These are phyloP conservation scores for Cryptomyrus ogoouensis DNA, from an alignment of 2,113 vertebrate species.

Conservation along the genomic window DNA sequence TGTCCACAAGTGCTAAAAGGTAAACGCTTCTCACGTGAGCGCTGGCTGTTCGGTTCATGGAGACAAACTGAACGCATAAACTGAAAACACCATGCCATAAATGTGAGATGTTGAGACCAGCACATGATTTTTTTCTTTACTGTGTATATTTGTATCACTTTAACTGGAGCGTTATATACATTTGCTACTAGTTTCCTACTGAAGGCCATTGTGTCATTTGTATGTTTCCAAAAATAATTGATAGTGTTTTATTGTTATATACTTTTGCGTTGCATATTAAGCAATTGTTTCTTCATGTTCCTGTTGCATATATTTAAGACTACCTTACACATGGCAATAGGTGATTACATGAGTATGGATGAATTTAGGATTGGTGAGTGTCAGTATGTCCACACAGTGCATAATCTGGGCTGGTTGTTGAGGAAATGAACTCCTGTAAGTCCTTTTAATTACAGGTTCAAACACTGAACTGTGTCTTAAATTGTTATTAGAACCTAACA, in stretches of 20 bases:
- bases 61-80: neutral
- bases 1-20: conserved; percentile 88
- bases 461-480: neutral
- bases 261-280: neutral
- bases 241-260: too few relatives aligned
- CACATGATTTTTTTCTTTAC: neutral
- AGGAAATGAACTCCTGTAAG: neutral
- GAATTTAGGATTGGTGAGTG: neutral
- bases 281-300: neutral
- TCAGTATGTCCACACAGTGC: neutral
- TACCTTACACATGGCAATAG: neutral
- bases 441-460: neutral
- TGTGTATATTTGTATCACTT: neutral
- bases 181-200: neutral
- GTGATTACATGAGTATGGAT: neutral
- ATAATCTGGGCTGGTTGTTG: neutral
- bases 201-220: neutral
- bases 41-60: neutral
- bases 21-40: conserved; percentile 43
- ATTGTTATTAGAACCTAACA: neutral
- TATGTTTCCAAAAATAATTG: neutral
- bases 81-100: neutral
- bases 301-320: neutral
- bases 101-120: neutral
- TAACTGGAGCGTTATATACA: neutral